Percentiles rank a stretch among this genome's conserved stretches.
These are phyloP conservation scores for Dynastes hyllus DNA, from an alignment of 2,888 invertebrate species.

Conservation along the genomic window DNA sequence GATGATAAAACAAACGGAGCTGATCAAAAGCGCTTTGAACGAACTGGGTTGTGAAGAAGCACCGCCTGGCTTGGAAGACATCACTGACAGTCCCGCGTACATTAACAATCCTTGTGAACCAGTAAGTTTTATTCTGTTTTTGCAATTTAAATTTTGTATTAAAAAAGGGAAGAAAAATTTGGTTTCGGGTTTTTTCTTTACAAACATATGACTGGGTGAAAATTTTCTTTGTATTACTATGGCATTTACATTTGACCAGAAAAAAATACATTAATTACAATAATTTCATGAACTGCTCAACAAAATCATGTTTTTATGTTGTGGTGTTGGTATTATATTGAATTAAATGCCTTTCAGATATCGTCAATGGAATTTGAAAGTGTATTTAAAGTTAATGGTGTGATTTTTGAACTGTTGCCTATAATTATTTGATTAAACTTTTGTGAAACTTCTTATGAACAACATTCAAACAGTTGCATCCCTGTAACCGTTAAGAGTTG, in stretches of 20 bases:
- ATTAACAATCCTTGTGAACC: conserved; percentile 80
- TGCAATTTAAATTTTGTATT: background rate
- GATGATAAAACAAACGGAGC: conserved; percentile 86
- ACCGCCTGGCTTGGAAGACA: conserved; percentile 87
- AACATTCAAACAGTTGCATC: too few relatives aligned
- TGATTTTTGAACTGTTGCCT: too few relatives aligned
- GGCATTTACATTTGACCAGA: background rate
- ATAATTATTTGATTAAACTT: too few relatives aligned
- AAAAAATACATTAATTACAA: background rate
- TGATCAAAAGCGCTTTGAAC: conserved; percentile 88
- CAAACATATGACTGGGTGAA: background rate
- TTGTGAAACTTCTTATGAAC: too few relatives aligned
- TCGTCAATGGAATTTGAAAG: too few relatives aligned
- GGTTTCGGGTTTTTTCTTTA: background rate
- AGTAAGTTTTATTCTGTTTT: conserved; percentile 68
- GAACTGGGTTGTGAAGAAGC: conserved; percentile 92
- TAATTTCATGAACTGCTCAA: too few relatives aligned
- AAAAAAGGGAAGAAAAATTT: background rate
- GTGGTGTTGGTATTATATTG: too few relatives aligned
- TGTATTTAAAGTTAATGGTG: too few relatives aligned
- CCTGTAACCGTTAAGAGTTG: too few relatives aligned
- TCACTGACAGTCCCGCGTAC: conserved; percentile 75
- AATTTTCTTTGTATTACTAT: conserved; percentile 1
- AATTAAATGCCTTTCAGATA: too few relatives aligned
- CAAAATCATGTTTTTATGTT: too few relatives aligned